A percentile compares a stretch with the other conserved stretches of the same genome.
phyloP scores from a whole-genome alignment of 2,113 vertebrate species.

The Siphamia tubifer region DNA sequence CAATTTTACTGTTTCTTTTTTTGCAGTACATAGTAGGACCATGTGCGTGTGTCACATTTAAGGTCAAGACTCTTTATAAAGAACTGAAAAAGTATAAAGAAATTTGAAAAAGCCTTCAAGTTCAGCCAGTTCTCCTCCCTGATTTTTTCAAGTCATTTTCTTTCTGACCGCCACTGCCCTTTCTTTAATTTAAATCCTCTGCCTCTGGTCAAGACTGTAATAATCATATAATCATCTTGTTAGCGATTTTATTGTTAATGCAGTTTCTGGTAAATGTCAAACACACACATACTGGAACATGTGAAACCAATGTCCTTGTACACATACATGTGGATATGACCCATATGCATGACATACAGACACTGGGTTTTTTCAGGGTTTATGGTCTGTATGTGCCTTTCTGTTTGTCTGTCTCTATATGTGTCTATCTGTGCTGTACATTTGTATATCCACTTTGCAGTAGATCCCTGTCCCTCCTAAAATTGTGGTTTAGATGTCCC shows the following conservation, averaged over 20 bases:
- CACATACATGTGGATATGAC: background rate
- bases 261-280: slow-evolving; percentile 62
- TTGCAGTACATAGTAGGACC: no score
- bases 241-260: slow-evolving; percentile 57
- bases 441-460: slow-evolving; percentile 11
- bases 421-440: slow-evolving; percentile 1
- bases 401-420: background rate
- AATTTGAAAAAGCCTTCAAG: slow-evolving; percentile 26
- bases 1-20: no score
- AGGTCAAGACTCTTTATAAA: slow-evolving; percentile 23
- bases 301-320: background rate
- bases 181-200: slow-evolving; percentile 25
- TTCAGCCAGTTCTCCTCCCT: slow-evolving; percentile 41
- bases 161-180: slow-evolving; percentile 55
- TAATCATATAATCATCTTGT: slow-evolving; percentile 64
- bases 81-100: slow-evolving; percentile 45
- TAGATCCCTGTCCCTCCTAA: slow-evolving; percentile 43
- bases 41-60: slow-evolving; percentile 8
- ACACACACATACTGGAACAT: slow-evolving; percentile 28
- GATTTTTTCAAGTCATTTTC: slow-evolving; percentile 56
- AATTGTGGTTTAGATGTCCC: slow-evolving; percentile 57
- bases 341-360: background rate
- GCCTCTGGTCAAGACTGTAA: slow-evolving; percentile 44
- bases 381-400: slow-evolving; percentile 3
- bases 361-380: slow-evolving; percentile 5